These are phyloP conservation scores for Yoshiicerus persimilis DNA, from an alignment of 1,140 invertebrate genomes.

Conservation along the genomic window DNA sequence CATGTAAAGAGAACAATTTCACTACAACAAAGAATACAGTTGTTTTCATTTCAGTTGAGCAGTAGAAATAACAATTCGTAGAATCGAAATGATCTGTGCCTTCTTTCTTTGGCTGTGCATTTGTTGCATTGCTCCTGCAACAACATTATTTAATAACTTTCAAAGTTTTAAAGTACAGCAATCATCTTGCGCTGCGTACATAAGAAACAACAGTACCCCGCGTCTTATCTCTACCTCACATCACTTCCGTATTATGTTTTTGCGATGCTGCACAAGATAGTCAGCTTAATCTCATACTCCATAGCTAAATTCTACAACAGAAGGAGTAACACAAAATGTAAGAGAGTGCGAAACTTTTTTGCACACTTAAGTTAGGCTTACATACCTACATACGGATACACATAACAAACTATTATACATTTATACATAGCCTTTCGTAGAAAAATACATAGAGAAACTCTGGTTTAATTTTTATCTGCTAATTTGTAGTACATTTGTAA, in stretches of 20 bases:
- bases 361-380: background rate
- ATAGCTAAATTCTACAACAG: background rate
- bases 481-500: background rate
- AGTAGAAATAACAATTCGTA: background rate
- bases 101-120: background rate
- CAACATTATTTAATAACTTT: background rate
- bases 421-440: background rate
- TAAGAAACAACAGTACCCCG: background rate
- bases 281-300: background rate
- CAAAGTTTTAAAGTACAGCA: background rate
- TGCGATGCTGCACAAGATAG: background rate
- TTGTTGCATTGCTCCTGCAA: background rate
- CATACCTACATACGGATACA: background rate
- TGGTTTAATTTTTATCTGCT: background rate
- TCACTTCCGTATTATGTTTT: constrained; percentile 4
- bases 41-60: background rate
- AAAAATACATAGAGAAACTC: background rate
- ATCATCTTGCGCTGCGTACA: background rate
- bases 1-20: no score
- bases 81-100: background rate
- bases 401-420: background rate
- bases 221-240: background rate
- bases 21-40: background rate
- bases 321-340: background rate
- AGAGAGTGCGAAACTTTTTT: background rate